Conservation (phyloP, 1,140 invertebrate genomes). For the Orussus abietinus region DNA sequence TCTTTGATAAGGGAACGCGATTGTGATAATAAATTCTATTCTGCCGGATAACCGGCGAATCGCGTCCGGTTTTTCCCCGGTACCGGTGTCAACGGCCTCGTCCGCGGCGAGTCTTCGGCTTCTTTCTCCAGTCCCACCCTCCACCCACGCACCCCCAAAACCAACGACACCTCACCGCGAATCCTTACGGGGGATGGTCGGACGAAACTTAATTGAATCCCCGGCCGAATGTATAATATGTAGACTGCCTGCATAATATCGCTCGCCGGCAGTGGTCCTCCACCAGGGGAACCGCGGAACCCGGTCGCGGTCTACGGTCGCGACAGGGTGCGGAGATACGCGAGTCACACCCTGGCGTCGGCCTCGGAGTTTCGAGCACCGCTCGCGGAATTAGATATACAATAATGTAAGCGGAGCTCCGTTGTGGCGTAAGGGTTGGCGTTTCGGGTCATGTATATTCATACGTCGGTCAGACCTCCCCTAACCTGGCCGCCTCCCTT, state of each 20-base stretch:
- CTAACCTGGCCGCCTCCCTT: conserved; percentile 21
- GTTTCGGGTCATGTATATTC: conserved; percentile 56
- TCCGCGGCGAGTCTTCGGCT: too few relatives aligned
- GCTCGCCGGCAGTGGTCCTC: conserved; percentile 41
- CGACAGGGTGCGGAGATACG: conserved; percentile 20
- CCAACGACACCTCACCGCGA: too few relatives aligned
- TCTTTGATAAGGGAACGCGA: too few relatives aligned
- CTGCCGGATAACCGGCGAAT: too few relatives aligned
- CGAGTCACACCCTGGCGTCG: too few relatives aligned
- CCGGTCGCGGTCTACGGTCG: neutral
- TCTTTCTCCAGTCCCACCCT: too few relatives aligned
- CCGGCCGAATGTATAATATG: conserved; percentile 56
- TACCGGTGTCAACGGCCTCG: too few relatives aligned
- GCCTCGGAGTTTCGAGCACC: conserved; percentile 48
- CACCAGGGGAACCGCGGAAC: conserved; percentile 4
- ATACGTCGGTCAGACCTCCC: conserved; percentile 41
- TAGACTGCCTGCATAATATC: conserved; percentile 56
- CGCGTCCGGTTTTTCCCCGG: too few relatives aligned
- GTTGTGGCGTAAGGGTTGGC: conserved; percentile 52
- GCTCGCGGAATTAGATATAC: conserved; percentile 54
- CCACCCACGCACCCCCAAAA: too few relatives aligned
- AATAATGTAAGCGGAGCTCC: conserved; percentile 56
- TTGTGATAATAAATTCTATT: too few relatives aligned
- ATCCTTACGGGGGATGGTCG: conserved; percentile 34
- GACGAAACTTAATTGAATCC: conserved; percentile 56